Evolutionary conservation across 1,140 invertebrate species (phyloP), one percentile per base, ranked within the genome.

Genomic region (Calosoma granatense): DNA sequence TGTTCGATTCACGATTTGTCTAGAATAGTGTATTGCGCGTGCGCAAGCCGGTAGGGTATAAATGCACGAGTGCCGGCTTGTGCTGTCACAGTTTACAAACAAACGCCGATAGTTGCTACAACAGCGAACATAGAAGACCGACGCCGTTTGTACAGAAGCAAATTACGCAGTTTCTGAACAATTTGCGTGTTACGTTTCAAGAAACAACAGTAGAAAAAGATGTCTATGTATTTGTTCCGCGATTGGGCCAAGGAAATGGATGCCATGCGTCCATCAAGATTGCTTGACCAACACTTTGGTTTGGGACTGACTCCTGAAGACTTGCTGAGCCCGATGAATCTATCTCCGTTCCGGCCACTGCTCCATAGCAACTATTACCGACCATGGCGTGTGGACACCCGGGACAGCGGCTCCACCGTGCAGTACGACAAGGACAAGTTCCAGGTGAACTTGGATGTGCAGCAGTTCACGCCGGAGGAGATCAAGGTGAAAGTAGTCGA

Each of bases 391-490:
- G 20, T 36, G 1, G 63, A 65, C 20, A 56, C 67, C 4, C 62
- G 64, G 30, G 68, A 72, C 59, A 63, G 63, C 22, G 72, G 72
- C 9, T 78, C 76, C 0, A 72, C 66, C n/a, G 64, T 78, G 1
- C 59, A 58, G 15, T 36, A 55, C 11, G 76, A 81, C 57, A 81
- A 81, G 23, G 76, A 83, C 30, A 76, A 77, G 2, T 84, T 83
- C 60, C 79, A 88, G 67, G 81, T 86, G 0, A 82, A 80, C 60
- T 69, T 91, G 65, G 90, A 94, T 67, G 88, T 95, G 0, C 83
- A 88, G 36, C 89, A 94, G 61, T 95, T 94, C 67, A 74, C 81
- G 26, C 89, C 91, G 0, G 83, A 87, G 47, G 91, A 94, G 68
- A 83, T 95, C 11, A 78, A 79, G 3, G 88, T 95, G 1, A 91